Base-by-base conservation (phyloP, 92 coral and sea anemone genomes). In the Epizoanthus ramosus region DNA sequence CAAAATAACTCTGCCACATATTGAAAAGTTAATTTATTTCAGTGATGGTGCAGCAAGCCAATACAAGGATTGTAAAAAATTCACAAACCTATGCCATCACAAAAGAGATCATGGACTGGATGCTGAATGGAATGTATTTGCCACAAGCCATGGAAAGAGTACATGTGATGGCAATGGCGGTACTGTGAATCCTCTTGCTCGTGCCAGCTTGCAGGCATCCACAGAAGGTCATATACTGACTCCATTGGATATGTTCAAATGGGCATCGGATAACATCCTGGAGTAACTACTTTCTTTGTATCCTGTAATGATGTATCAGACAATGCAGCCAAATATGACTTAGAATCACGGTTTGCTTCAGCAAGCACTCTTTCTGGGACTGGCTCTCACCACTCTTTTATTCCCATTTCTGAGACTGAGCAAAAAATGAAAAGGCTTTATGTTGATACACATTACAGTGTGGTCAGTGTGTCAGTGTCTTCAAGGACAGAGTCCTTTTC, bases 61-160 rank as follows among this genome's bases (percentile, higher is more conserved):
- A 8, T 73, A 53, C 4, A 73, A 77, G 59, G 59, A 77, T 33
- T 77, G 9, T 58, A 79, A 79, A 14, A 79, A 79, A 2, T 79
- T 79, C 61, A 35, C 71, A 79, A 79, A 79, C 19, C 22, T 79
- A 3, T 77, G 71, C 70, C 68, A 57, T 12, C 83, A 77, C 57
- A 64, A 14, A 21, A 25, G 58, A 19, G 83, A 77, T 59, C 71
- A 77, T 77, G 83, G 83, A 43, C 68, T 77, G 17, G 58, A 60
- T 21, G 58, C 72, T 0, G 72, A 39, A 28, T 79, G 83, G 72
- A 15, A 79, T 18, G 35, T 59, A 16, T 79, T 79, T 60, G 58
- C 83, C 25, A 79, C 83, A 12, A 61, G 70, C 8, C 83, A 79
- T 79, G 83, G 83, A 45, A 77, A 77, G 57, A 77, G 83, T 28